Evolutionary conservation across 2,113 vertebrate genomes (phyloP), one percentile per base, ranked within the genome.

Genomic region (Brachirus orientalis): DNA sequence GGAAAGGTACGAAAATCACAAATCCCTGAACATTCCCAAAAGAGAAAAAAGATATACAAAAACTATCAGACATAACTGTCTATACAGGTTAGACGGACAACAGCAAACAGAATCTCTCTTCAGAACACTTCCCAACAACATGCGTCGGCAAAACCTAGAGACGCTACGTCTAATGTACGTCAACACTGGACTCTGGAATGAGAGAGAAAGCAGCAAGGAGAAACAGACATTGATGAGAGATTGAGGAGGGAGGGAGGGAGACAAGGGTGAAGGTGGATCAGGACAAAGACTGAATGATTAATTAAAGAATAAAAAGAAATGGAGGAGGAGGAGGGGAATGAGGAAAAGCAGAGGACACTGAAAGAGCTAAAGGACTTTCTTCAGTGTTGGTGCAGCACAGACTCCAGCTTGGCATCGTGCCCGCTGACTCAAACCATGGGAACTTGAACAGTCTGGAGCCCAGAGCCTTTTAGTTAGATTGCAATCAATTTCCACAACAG

Each of bases 391-490:
- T 10, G 44, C 17, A n/a, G 59, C 78, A 40, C 59, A 37, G 75
- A 70, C 80, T 65, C 51, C 19, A 3, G 45, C 73, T 75, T 40
- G 72, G 80, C 83, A 18, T 18, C 6, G 47, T 62, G 74, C 79
- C 79, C 59, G 41, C 64, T 44, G 11, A 69, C 57, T 58, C 56
- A 33, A 56, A 69, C 57, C 65, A 76, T 87, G 88, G 82, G 84
- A 28, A 47, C 18, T 33, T 5, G 58, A 47, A 50, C 85, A 55
- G 67, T 75, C 79, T 70, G 65, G 61, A 69, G 61, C 74, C 80
- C 72, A 37, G 65, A 80, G 74, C 75, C 84, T 84, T 72, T 89
- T 86, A 88, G 84, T 74, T 54, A 83, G 86, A 89, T 89, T 85
- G 77, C 80, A 82, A 86, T 89, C 87, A 81, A 78, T 85, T 86